Percentiles rank a stretch among this genome's conserved stretches.
Conservation (phyloP, 2,113 vertebrate species). For the Silurus glanis region DNA sequence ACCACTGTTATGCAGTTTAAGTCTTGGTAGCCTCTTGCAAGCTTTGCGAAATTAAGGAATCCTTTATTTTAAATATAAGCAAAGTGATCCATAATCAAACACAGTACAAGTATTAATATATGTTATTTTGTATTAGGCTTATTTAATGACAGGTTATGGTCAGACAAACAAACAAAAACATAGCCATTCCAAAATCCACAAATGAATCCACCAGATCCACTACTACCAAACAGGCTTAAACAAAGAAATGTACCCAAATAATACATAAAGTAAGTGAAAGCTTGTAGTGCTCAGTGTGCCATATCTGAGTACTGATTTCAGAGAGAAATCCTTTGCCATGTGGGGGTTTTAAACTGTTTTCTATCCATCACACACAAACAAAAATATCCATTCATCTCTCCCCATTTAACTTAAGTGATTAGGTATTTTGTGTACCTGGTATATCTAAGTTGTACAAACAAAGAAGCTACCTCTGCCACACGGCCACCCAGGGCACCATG, state of each 20-base stretch:
- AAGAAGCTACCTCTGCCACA: neutral
- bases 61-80: neutral
- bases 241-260: neutral
- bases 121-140: neutral
- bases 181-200: neutral
- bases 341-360: neutral
- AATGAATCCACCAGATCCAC: neutral
- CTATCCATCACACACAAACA: neutral
- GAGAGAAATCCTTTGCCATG: conserved; percentile 33
- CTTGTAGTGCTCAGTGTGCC: neutral
- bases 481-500: no score
- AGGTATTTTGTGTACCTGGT: neutral
- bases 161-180: neutral
- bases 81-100: neutral
- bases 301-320: neutral
- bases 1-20: conserved; percentile 12
- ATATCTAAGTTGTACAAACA: neutral
- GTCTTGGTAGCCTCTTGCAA: neutral
- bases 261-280: neutral
- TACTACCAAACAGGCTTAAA: neutral
- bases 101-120: neutral
- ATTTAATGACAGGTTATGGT: neutral
- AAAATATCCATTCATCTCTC: neutral
- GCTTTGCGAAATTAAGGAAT: neutral
- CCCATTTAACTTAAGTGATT: neutral